These are phyloP conservation scores for Pharmacophagus antenor DNA, from an alignment of 2,888 invertebrate genomes.

Conservation along the genomic window DNA sequence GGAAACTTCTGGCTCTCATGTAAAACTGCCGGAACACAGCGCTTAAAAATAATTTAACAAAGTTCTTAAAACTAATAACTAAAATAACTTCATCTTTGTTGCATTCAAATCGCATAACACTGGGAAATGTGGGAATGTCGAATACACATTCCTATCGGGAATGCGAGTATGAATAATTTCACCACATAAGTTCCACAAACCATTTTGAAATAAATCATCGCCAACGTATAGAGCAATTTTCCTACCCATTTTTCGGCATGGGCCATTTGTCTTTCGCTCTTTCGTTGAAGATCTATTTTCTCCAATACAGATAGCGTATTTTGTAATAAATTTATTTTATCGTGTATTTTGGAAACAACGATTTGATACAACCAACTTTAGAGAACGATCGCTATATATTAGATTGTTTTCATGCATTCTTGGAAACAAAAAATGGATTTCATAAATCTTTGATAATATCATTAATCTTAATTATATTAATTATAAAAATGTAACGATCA, in stretches of 20 bases:
- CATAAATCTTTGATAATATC: too few species aligned
- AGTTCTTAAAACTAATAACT: too few species aligned
- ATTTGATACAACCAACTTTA: neutral
- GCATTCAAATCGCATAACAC: neutral
- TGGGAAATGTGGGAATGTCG: neutral
- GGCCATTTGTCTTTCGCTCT: slow-evolving; percentile 20
- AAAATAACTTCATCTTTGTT: neutral
- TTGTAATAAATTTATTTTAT: slow-evolving; percentile 20
- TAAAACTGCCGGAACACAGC: too few species aligned
- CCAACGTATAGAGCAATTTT: slow-evolving; percentile 23
- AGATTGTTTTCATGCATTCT: too few species aligned
- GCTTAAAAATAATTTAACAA: too few species aligned
- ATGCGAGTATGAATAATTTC: slow-evolving; percentile 16
- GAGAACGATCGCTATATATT: too few species aligned
- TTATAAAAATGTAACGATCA: too few species aligned
- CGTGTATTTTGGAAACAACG: neutral
- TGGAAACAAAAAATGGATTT: too few species aligned
- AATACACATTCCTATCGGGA: neutral
- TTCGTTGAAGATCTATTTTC: slow-evolving; percentile 24
- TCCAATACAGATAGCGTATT: slow-evolving; percentile 13
- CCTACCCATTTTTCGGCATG: slow-evolving; percentile 23
- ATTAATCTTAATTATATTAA: too few species aligned
- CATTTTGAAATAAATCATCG: slow-evolving; percentile 26
- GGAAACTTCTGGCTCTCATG: too few species aligned
- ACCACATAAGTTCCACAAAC: slow-evolving; percentile 13